Base-by-base conservation (phyloP, 2,888 invertebrate genomes). In the Xylophagus ater region DNA sequence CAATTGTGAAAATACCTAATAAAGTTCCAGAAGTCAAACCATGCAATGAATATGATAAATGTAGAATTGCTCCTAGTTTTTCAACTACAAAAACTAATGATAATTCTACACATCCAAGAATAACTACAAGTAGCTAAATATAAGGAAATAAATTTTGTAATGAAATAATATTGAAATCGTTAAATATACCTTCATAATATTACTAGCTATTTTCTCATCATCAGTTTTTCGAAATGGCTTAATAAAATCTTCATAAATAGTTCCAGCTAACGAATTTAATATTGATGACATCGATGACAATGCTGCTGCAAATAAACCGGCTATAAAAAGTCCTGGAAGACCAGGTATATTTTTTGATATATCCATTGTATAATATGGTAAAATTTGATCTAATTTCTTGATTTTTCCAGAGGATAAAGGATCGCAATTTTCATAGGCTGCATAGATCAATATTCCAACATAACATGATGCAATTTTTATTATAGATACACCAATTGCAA, bases 1-100 rank as follows among this genome's bases (percentile, higher is more conserved):
- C 81, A 14, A 81, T 55, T 0, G 73, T 70, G 51, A 81, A 82
- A 3, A 81, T 60, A 1, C 79, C 82, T 2, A 81, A 61, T 4
- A 77, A 58, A 1, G 81, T 76, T 3, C 81, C 79, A 12, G 74
- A 72, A 0, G 74, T 71, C 3, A 78, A 68, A 1, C 78, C 78
- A 6, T 72, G 71, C 5, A 77, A 68, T 26, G 73, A 74, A 25
- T 75, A 67, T 1, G 71, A 68, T 4, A 83, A 71, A 51, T 80
- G 76, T 43, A 83, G 69, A 24, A 83, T 63, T 8, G 75, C 72
- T 33, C 81, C 81, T 32, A 83, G 57, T 41, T 72, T 69, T 35
- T 78, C 72, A 1, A 76, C 68, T 10, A 72, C 55, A 61, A 74
- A 76, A 4, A 78, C 71, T 30, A 74, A 60, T 4, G 61, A 56